Conservation (phyloP, 1,140 invertebrate genomes). For the Drosophila biarmipes region DNA sequence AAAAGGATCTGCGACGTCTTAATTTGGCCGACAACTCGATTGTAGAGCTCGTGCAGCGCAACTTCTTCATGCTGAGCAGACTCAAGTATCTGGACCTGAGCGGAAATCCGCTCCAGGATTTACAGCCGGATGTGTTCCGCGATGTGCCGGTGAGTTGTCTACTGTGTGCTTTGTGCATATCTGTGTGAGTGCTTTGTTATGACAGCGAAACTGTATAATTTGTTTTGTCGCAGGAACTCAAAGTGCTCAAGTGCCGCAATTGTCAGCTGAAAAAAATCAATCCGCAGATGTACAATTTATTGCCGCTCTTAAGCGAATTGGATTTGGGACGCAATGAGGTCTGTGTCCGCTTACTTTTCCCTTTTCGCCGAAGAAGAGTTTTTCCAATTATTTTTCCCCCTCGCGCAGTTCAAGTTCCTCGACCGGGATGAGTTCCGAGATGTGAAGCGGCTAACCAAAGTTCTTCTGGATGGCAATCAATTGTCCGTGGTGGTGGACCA, state of each 20-base stretch:
- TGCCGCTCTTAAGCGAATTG: conserved; percentile 88
- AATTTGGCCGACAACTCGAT: conserved; percentile 90
- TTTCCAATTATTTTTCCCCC: conserved; percentile 66
- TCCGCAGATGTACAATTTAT: conserved; percentile 90
- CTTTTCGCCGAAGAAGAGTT: conserved; percentile 15
- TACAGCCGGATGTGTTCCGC: conserved; percentile 91
- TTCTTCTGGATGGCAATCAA: conserved; percentile 91
- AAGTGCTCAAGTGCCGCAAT: conserved; percentile 88
- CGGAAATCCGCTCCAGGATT: conserved; percentile 89
- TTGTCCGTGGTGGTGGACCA: conserved; percentile 90
- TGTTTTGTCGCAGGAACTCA: conserved; percentile 86
- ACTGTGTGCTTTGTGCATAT: not conserved
- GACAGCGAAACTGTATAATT: conserved; percentile 19
- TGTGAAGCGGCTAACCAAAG: conserved; percentile 88
- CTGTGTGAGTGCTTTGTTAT: conserved; percentile 3
- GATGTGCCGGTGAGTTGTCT: conserved; percentile 87
- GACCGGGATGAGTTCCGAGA: conserved; percentile 90
- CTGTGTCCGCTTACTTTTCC: conserved; percentile 45
- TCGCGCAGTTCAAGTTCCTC: conserved; percentile 89
- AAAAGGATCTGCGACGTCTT: conserved; percentile 87
- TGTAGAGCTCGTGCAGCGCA: conserved; percentile 87
- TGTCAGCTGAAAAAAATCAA: conserved; percentile 90
- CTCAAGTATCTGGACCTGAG: conserved; percentile 90
- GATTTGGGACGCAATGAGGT: conserved; percentile 90
- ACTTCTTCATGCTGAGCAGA: conserved; percentile 88